Conservation (phyloP, 2,113 vertebrate genomes). For the Geococcyx californianus region DNA sequence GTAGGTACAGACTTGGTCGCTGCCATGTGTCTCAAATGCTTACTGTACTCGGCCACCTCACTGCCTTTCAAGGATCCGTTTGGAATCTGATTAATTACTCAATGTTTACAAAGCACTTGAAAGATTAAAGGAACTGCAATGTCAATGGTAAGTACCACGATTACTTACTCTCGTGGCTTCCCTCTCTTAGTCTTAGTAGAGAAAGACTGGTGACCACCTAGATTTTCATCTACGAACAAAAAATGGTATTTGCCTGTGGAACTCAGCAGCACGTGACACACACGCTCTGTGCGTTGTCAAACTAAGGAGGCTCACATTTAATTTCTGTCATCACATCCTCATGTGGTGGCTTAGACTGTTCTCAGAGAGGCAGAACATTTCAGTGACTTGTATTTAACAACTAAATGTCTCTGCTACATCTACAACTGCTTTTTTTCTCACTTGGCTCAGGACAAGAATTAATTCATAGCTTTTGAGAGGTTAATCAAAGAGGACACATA, state of each 20-base stretch:
- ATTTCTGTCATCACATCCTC: background rate
- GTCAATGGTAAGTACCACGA: background rate
- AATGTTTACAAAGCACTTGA: background rate
- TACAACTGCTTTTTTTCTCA: background rate
- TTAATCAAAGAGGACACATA: background rate
- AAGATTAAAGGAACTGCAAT: background rate
- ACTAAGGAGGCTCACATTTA: background rate
- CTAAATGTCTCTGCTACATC: background rate
- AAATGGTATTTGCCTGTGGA: background rate
- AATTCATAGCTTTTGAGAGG: background rate
- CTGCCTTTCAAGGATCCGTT: background rate
- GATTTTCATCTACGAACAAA: background rate
- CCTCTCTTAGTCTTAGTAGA: background rate
- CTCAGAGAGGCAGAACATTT: background rate
- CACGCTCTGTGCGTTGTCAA: background rate
- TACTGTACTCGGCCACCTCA: background rate
- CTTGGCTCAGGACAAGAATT: background rate
- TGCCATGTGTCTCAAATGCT: background rate
- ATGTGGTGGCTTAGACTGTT: background rate
- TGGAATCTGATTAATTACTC: slow-evolving; percentile 13
- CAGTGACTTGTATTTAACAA: background rate
- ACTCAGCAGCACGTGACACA: background rate
- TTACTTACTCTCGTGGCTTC: background rate
- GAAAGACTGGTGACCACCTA: background rate
- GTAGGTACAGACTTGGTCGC: background rate